Base-by-base conservation (phyloP, 2,113 vertebrate genomes). In the Falco punctatus region DNA sequence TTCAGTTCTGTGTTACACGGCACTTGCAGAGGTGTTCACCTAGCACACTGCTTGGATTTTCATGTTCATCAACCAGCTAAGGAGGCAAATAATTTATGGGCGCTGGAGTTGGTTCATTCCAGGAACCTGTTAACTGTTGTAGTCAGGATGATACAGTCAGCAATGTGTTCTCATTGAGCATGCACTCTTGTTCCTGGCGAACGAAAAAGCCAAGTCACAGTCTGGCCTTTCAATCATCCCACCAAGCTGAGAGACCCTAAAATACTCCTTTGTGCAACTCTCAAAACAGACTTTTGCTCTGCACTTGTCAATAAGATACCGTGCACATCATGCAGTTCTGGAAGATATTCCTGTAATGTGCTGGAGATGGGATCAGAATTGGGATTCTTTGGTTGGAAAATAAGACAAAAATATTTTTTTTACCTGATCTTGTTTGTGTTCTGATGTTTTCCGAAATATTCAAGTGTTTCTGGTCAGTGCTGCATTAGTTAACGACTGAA, bases 301-400 rank as follows among this genome's bases (percentile, higher is more conserved):
- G 62, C 22, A 18, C 6, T 0, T 69, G 52, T 73, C 83, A 55
- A 0, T 91, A 40, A 65, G 73, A 61, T 35, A 61, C 35, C 0
- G 0, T 38, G 40, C 24, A n/a, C 0, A 0, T 81, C 3, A 1
- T n/a, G 15, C 30, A 66, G 22, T 69, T 82, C 61, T 89, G 58
- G 46, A 72, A 92, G 49, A 46, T 85, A 58, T n/a, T 94, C 58
- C 38, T 66, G 28, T 71, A 21, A 65, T 40, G 5, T 58, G 13
- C 52, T 72, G 26, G 66, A 87, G 57, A 14, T 67, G 21, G 58
- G 52, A 59, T 79, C 48, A 79, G 52, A 85, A 16, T 5, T 14
- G 22, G 23, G 15, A 59, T 84, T 92, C 46, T 62, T 32, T 74
- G 11, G 2, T 32, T 91, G 51, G 26, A 64, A 87, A 75, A 57